Evolutionary conservation across 2,113 vertebrate species (phyloP).

Genomic region (Sinosuthora webbiana): DNA sequence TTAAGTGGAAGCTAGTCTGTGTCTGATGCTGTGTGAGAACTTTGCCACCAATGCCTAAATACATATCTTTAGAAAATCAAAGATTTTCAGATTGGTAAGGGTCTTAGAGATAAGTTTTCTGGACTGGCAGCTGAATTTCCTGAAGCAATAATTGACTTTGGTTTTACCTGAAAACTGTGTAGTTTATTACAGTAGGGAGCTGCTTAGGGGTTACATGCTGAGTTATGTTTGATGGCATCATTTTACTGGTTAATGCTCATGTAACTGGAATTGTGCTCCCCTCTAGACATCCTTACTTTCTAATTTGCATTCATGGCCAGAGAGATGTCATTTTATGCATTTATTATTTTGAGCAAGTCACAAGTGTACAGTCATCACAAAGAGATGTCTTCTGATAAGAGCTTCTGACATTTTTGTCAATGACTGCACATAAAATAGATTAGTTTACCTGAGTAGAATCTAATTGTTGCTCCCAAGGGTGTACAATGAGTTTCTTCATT

Average conservation of each 20-base stretch:
- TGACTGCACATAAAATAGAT: conserved; percentile 36
- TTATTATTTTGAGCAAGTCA: not conserved
- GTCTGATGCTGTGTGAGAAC: not conserved
- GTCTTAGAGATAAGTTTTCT: not conserved
- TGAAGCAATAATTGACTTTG: not conserved
- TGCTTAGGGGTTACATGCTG: not conserved
- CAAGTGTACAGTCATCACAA: conserved; percentile 19
- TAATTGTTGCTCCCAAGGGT: not conserved
- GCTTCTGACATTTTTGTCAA: conserved; percentile 33
- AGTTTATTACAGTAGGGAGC: not conserved
- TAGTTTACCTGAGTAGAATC: conserved; percentile 29
- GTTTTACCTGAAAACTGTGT: not conserved
- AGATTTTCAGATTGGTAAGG: not conserved
- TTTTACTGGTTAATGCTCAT: not conserved
- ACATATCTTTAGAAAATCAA: not conserved
- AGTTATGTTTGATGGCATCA: not conserved
- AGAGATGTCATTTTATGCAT: not conserved
- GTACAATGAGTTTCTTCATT: not conserved
- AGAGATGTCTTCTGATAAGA: not conserved
- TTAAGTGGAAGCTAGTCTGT: not conserved
- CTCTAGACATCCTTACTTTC: not conserved
- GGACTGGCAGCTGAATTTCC: not conserved
- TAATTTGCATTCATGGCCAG: not conserved
- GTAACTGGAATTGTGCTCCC: not conserved
- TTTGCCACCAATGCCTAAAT: not conserved